phyloP scores from a whole-genome alignment of 2,888 invertebrate genomes.

The Platycheirus albimanus region DNA sequence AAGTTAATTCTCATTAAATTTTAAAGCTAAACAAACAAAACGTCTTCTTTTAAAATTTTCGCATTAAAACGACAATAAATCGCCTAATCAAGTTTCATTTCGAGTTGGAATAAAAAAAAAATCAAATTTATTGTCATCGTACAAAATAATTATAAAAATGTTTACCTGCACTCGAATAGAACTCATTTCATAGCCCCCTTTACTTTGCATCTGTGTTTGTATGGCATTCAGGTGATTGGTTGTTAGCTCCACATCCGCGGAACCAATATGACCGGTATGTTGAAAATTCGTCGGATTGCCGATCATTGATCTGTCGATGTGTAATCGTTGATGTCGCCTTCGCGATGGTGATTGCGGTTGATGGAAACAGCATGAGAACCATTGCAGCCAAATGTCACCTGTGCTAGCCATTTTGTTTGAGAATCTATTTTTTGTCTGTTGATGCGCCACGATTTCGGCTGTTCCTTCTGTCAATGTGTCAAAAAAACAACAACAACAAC shows the following conservation, averaged over 20 bases:
- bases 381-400: conserved; percentile 94
- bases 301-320: conserved; percentile 97
- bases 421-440: conserved; percentile 74
- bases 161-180: conserved; percentile 82
- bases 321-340: conserved; percentile 87
- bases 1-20: no score
- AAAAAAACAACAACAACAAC: conserved; percentile 1
- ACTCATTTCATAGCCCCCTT: conserved; percentile 94
- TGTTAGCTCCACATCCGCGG: conserved; percentile 93
- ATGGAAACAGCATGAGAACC: conserved; percentile 95
- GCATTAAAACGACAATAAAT: no score
- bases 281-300: conserved; percentile 97
- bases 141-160: no score
- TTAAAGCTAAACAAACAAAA: no score
- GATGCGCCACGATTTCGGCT: conserved; percentile 76
- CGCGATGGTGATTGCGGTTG: conserved; percentile 90
- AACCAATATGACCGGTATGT: conserved; percentile 94
- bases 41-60: no score
- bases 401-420: conserved; percentile 86
- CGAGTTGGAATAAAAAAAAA: no score
- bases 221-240: conserved; percentile 92
- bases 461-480: conserved; percentile 26
- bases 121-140: no score
- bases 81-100: no score
- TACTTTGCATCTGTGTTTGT: conserved; percentile 97